Conservation (phyloP, 2,888 invertebrate species). For the Neoitamus cyanurus region DNA sequence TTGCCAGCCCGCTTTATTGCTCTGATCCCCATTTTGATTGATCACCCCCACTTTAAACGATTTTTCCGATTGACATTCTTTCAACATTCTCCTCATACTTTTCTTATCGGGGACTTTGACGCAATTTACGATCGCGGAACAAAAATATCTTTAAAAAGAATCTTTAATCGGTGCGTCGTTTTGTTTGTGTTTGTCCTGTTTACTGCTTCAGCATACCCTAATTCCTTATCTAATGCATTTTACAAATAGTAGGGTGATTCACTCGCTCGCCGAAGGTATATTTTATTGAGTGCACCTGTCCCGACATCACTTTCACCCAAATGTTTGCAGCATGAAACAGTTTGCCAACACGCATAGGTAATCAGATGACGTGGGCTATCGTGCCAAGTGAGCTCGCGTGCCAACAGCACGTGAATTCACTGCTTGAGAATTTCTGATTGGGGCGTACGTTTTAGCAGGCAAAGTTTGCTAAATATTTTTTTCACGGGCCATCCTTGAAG, state of each 20-base stretch:
- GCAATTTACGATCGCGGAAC: background rate
- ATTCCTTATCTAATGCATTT: background rate
- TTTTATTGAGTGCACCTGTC: background rate
- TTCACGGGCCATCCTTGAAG: background rate
- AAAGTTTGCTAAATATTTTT: background rate
- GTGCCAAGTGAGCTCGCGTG: background rate
- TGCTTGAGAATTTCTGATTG: background rate
- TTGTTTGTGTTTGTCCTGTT: background rate
- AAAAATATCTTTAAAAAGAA: background rate
- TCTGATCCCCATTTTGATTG: background rate
- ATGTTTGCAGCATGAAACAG: background rate
- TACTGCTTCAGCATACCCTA: background rate
- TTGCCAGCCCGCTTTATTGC: background rate
- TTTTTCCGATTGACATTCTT: background rate
- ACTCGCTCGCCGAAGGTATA: background rate
- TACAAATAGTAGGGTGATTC: background rate
- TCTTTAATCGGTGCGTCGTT: background rate
- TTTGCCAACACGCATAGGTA: background rate
- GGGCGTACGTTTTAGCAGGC: background rate
- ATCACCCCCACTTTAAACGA: constrained; percentile 1
- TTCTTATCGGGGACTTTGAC: background rate
- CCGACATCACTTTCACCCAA: background rate
- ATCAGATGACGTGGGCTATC: background rate
- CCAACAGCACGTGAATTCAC: background rate
- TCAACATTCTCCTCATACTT: background rate